These are phyloP conservation scores for Vanessa tameamea DNA, from an alignment of 1,140 invertebrate species.

Conservation along the genomic window DNA sequence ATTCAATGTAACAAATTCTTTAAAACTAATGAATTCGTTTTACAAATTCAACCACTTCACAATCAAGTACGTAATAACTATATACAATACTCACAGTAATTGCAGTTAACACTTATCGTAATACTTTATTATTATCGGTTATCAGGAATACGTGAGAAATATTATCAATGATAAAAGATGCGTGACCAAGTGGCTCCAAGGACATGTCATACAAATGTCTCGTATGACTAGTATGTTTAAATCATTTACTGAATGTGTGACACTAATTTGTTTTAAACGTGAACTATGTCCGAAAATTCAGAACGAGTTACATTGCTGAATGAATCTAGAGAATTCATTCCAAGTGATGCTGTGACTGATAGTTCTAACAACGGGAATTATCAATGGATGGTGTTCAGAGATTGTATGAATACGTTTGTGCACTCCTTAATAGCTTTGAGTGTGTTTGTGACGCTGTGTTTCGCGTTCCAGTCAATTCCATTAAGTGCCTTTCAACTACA, in stretches of 20 bases:
- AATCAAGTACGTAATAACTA: slow-evolving; percentile 15
- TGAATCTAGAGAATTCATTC: background rate
- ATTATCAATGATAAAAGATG: slow-evolving; percentile 46
- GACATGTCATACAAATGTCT: background rate
- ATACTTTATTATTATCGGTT: slow-evolving; percentile 36
- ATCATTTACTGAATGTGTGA: background rate
- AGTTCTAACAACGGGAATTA: slow-evolving; percentile 32
- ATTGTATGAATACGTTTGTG: slow-evolving; percentile 39
- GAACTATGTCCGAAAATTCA: background rate
- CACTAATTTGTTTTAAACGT: background rate
- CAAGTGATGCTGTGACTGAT: slow-evolving; percentile 16
- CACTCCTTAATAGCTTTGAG: slow-evolving; percentile 41
- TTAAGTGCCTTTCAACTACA: slow-evolving; percentile 45
- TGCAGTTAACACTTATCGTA: slow-evolving; percentile 22
- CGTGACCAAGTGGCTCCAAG: slow-evolving; percentile 20
- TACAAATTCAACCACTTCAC: background rate
- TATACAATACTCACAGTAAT: slow-evolving; percentile 8
- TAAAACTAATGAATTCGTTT: no score
- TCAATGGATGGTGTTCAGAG: slow-evolving; percentile 30
- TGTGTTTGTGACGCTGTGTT: slow-evolving; percentile 46
- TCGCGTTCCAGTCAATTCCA: slow-evolving; percentile 44
- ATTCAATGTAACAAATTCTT: no score
- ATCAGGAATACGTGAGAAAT: slow-evolving; percentile 48
- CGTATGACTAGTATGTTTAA: background rate
- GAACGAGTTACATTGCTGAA: background rate